Percentiles rank a stretch among this genome's conserved stretches.
Conservation (phyloP, 2,113 vertebrate genomes). For the Scatophagus argus region DNA sequence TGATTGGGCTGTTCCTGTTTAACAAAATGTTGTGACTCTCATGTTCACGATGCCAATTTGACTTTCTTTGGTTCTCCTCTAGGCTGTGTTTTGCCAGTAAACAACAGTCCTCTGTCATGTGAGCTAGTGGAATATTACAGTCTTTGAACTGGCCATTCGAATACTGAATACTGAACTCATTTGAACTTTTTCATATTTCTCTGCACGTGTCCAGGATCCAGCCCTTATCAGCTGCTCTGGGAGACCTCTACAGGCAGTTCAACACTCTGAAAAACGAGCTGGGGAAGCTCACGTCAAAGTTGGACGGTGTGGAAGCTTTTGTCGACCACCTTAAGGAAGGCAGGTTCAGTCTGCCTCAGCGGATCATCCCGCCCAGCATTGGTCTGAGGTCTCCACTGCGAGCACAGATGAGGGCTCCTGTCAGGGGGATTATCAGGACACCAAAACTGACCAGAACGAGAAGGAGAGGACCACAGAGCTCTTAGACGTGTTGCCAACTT, state of each 20-base stretch:
- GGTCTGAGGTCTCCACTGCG: conserved; percentile 43
- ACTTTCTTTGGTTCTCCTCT: neutral
- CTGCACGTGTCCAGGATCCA: conserved; percentile 80
- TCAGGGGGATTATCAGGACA: conserved; percentile 5
- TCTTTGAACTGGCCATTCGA: neutral
- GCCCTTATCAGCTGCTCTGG: conserved; percentile 86
- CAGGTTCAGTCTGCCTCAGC: conserved; percentile 44
- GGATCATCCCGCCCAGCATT: conserved; percentile 1
- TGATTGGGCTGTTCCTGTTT: conserved; percentile 34
- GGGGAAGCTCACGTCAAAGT: conserved; percentile 81
- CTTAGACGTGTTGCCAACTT: conserved; percentile 19
- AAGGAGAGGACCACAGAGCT: conserved; percentile 48
- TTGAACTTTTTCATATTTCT: conserved; percentile 13
- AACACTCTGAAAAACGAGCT: conserved; percentile 87
- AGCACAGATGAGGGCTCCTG: conserved; percentile 43
- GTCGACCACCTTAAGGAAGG: conserved; percentile 83
- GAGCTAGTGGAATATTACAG: neutral
- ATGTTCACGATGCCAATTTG: conserved; percentile 23
- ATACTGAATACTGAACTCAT: neutral
- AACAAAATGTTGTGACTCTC: conserved; percentile 21
- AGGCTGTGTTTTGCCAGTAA: conserved; percentile 10
- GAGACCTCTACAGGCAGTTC: conserved; percentile 88
- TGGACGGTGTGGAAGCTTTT: conserved; percentile 84
- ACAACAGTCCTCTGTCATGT: conserved; percentile 5
- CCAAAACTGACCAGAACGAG: conserved; percentile 44